phyloP scores from a whole-genome alignment of 2,888 invertebrate genomes.

The Hemaris fuciformis region DNA sequence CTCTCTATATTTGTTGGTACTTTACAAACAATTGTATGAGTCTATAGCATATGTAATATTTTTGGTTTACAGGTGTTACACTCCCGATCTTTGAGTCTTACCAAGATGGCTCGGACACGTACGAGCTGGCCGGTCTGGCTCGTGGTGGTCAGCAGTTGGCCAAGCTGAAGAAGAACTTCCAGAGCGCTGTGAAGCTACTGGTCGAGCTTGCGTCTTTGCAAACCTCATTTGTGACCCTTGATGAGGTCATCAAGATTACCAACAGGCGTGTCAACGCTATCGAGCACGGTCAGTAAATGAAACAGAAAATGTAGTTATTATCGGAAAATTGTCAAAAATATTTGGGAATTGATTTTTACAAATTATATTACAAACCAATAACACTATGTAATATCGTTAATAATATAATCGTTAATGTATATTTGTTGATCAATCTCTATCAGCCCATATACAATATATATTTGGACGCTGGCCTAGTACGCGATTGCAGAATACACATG shows the following conservation, averaged over 20 bases:
- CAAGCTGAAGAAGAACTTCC: slow-evolving; percentile 98
- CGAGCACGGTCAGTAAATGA: slow-evolving; percentile 89
- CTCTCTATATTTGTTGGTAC: no score
- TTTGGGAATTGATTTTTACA: no score
- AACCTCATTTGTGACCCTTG: slow-evolving; percentile 98
- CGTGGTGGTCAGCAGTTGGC: slow-evolving; percentile 98
- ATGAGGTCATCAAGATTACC: slow-evolving; percentile 99
- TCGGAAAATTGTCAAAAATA: no score
- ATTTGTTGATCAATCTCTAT: no score
- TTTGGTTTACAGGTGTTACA: slow-evolving; percentile 88
- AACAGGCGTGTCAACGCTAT: slow-evolving; percentile 99
- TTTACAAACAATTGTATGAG: no score
- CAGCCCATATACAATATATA: no score
- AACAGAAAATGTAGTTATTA: no score
- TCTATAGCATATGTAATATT: not conserved
- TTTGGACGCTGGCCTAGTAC: no score
- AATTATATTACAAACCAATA: no score
- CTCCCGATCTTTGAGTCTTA: slow-evolving; percentile 97
- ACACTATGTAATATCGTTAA: no score
- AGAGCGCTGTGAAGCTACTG: slow-evolving; percentile 95
- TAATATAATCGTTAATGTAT: no score
- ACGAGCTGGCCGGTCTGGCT: slow-evolving; percentile 97
- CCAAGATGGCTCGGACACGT: slow-evolving; percentile 97
- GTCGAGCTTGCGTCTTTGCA: slow-evolving; percentile 99
- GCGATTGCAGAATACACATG: no score